Evolutionary conservation across 2,113 vertebrate genomes (phyloP).

Genomic region (Rhipidura dahli): DNA sequence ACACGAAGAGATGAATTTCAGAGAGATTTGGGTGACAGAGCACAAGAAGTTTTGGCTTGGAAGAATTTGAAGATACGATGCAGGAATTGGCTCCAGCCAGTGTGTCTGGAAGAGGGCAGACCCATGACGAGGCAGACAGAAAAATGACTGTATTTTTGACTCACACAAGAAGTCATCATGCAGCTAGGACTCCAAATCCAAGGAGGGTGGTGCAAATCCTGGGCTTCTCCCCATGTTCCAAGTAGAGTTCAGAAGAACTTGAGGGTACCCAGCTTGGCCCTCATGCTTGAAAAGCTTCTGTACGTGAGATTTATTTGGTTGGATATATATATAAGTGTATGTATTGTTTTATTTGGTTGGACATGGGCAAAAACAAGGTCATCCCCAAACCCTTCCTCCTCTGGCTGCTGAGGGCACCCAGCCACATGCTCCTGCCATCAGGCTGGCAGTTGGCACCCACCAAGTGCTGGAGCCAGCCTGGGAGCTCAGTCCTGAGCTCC

Average conservation of each 20-base stretch:
- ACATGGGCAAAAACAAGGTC: background rate
- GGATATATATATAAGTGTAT: background rate
- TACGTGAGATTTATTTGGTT: background rate
- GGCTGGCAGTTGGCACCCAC: background rate
- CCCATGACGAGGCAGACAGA: background rate
- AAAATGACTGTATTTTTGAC: background rate
- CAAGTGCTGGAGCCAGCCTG: background rate
- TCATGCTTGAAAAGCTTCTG: background rate
- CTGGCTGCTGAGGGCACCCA: background rate
- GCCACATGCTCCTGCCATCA: rapidly evolving
- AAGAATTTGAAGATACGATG: background rate
- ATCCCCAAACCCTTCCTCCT: background rate
- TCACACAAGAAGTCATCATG: background rate
- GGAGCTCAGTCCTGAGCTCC: background rate
- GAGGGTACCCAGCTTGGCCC: background rate
- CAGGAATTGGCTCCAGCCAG: background rate
- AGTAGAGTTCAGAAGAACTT: background rate
- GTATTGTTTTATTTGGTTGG: background rate
- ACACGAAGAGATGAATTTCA: background rate
- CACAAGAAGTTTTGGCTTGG: background rate
- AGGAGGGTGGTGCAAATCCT: background rate
- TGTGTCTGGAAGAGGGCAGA: background rate
- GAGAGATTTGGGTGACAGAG: background rate
- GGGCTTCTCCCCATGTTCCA: background rate
- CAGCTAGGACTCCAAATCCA: background rate